A percentile compares a stretch with the other conserved stretches of the same genome.
phyloP scores from a whole-genome alignment of 1,140 invertebrate genomes.

The Littorina saxatilis region DNA sequence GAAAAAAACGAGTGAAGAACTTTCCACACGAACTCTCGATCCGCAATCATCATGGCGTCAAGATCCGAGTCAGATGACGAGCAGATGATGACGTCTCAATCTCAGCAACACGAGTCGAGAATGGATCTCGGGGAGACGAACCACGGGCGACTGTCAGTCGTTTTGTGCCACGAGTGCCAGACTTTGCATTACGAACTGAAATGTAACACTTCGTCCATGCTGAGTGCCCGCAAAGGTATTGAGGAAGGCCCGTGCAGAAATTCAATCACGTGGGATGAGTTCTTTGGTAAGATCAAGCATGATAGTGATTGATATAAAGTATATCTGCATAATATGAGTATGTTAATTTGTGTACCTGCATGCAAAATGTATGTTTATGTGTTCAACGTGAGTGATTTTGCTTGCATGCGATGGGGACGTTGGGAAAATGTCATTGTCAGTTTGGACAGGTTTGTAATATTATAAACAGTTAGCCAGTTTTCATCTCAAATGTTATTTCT shows the following conservation, averaged over 20 bases:
- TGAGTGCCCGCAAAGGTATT: not conserved
- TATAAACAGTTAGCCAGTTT: not conserved
- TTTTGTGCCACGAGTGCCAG: constrained; percentile 34
- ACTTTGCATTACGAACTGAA: constrained; percentile 1
- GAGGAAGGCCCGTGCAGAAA: constrained; percentile 17
- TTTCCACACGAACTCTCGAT: no score
- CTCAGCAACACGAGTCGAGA: no score
- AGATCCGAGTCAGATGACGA: no score
- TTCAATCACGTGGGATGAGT: constrained; percentile 41
- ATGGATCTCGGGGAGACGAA: constrained; percentile 31
- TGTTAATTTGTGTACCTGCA: not conserved
- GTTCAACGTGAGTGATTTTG: not conserved
- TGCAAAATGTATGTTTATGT: not conserved
- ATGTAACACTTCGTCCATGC: not conserved
- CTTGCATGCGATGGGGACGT: not conserved
- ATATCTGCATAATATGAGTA: no score
- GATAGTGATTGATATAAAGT: no score
- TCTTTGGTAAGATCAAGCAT: constrained; percentile 16
- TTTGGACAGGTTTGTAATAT: not conserved
- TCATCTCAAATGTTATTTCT: no score
- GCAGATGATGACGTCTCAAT: not conserved
- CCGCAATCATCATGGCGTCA: no score
- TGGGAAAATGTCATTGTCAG: not conserved
- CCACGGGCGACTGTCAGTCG: constrained; percentile 23
- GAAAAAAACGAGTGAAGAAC: no score